phyloP scores from a whole-genome alignment of 2,113 vertebrate genomes.

The Myotis brandtii region DNA sequence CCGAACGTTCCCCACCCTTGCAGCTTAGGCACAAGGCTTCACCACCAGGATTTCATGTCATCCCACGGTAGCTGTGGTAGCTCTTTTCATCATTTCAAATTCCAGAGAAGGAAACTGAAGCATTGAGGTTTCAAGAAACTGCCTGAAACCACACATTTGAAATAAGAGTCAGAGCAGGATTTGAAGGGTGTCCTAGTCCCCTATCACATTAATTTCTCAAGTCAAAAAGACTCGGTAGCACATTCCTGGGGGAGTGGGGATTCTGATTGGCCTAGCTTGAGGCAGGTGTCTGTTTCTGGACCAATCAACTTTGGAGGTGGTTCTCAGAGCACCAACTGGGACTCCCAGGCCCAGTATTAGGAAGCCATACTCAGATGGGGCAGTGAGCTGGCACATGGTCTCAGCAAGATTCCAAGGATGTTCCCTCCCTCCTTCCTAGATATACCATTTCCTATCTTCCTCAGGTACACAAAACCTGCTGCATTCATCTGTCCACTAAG shows the following conservation, averaged over 20 bases:
- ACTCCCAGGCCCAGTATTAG: background rate
- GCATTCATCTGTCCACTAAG: background rate
- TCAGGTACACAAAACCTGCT: background rate
- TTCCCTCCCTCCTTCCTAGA: background rate
- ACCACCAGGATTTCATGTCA: background rate
- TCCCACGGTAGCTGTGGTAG: fast-evolving
- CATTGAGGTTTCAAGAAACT: background rate
- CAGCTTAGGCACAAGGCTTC: too few relatives aligned
- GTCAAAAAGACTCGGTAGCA: background rate
- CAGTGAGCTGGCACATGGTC: background rate
- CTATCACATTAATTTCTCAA: fast-evolving
- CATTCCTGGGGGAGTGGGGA: fast-evolving
- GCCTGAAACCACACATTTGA: background rate
- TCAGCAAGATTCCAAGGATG: too few relatives aligned
- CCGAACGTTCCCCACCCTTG: too few relatives aligned
- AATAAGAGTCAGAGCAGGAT: too few relatives aligned
- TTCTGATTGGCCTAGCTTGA: background rate
- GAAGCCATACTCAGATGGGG: background rate
- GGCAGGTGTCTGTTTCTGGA: background rate
- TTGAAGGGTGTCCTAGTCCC: background rate
- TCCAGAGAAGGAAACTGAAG: background rate
- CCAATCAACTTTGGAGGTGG: background rate
- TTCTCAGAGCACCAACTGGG: background rate
- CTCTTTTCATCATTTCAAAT: background rate
- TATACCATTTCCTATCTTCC: background rate